A percentile compares a stretch with the other conserved stretches of the same genome.
These are phyloP conservation scores for Mobula birostris DNA, from an alignment of 2,113 vertebrate genomes.

Conservation along the genomic window DNA sequence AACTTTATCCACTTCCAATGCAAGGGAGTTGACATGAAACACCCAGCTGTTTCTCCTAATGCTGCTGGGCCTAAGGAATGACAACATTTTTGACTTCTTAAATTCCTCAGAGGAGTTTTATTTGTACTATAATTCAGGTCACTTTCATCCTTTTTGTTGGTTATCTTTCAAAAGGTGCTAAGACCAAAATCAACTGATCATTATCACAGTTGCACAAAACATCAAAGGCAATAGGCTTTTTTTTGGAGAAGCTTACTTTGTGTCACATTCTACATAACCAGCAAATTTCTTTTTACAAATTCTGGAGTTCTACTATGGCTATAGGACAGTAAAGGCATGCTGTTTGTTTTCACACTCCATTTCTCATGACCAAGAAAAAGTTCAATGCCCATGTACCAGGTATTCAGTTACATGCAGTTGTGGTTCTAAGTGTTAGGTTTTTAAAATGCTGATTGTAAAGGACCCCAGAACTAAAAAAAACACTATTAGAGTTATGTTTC, in stretches of 20 bases:
- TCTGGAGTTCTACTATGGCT: background rate
- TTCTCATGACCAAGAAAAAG: background rate
- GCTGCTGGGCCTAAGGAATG: too few relatives aligned
- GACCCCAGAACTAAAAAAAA: background rate
- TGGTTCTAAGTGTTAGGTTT: background rate
- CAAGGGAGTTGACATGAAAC: too few relatives aligned
- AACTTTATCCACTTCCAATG: too few relatives aligned
- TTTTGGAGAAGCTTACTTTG: background rate
- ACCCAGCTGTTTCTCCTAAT: too few relatives aligned
- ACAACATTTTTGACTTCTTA: too few relatives aligned
- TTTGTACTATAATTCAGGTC: too few relatives aligned
- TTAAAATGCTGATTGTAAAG: background rate
- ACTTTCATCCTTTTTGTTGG: background rate
- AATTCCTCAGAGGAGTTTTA: too few relatives aligned
- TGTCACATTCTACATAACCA: background rate
- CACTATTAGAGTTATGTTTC: background rate
- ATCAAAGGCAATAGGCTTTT: background rate
- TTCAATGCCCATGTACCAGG: background rate
- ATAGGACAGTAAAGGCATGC: background rate
- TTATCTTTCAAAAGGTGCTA: background rate
- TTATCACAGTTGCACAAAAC: background rate
- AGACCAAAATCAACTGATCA: background rate
- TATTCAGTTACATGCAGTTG: background rate
- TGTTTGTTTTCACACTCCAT: background rate
- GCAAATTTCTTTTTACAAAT: background rate